Evolutionary conservation across 1,140 invertebrate genomes (phyloP).

Genomic region (Fopius arisanus): DNA sequence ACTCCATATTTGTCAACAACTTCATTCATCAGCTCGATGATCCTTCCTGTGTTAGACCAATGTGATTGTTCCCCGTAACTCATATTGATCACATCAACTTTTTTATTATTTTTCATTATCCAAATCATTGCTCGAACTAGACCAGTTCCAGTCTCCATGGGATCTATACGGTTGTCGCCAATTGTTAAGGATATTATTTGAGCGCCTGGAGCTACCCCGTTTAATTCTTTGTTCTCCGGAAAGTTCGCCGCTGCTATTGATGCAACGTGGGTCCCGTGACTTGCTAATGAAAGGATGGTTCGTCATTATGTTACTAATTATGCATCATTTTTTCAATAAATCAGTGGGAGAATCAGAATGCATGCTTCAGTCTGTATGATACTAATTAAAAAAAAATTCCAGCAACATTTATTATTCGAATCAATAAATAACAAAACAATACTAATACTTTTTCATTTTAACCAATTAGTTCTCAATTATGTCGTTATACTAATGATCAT

Average conservation of each 20-base stretch:
- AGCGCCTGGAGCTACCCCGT: slow-evolving; percentile 96
- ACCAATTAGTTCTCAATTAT: too few relatives aligned
- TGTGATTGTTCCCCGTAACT: slow-evolving; percentile 96
- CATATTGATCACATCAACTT: slow-evolving; percentile 94
- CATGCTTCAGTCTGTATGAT: too few relatives aligned
- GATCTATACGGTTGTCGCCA: slow-evolving; percentile 85
- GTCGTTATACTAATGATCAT: too few relatives aligned
- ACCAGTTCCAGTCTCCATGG: slow-evolving; percentile 97
- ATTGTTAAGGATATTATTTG: slow-evolving; percentile 94
- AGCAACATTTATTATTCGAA: too few relatives aligned
- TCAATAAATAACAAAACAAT: too few relatives aligned
- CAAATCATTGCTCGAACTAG: slow-evolving; percentile 90
- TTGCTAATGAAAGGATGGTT: slow-evolving; percentile 70
- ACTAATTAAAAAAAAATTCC: too few relatives aligned
- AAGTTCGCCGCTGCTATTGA: slow-evolving; percentile 94
- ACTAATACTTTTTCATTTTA: too few relatives aligned
- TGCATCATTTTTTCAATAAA: background rate
- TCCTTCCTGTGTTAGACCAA: slow-evolving; percentile 86
- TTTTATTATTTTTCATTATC: slow-evolving; percentile 74
- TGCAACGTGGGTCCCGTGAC: slow-evolving; percentile 97
- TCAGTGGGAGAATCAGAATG: too few relatives aligned
- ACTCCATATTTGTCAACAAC: slow-evolving; percentile 93
- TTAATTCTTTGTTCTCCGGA: slow-evolving; percentile 86
- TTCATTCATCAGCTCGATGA: slow-evolving; percentile 87
- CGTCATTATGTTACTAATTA: slow-evolving; percentile 20